Percentiles rank a stretch among this genome's conserved stretches.
phyloP scores from a whole-genome alignment of 2,113 vertebrate genomes.

The Lepidothrix coronata region DNA sequence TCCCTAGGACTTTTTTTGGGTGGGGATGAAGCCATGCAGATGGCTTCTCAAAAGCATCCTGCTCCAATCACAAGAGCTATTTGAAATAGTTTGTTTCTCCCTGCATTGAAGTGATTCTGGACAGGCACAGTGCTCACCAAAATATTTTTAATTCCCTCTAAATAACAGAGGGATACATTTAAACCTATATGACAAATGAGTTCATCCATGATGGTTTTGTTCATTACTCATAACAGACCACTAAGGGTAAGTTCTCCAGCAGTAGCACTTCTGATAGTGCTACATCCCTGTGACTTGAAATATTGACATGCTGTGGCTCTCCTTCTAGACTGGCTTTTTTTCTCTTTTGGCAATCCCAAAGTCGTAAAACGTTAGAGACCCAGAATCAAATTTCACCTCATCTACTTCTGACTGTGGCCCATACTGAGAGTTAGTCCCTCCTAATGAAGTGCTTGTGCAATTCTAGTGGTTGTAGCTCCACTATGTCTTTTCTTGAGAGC shows the following conservation, averaged over 20 bases:
- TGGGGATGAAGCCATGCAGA: not conserved
- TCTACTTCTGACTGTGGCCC: not conserved
- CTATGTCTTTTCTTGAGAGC: not conserved
- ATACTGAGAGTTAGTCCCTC: not conserved
- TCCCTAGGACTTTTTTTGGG: fast-evolving
- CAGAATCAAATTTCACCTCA: not conserved
- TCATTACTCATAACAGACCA: not conserved
- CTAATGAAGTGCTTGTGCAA: not conserved
- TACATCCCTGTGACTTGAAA: not conserved
- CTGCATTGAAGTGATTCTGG: not conserved
- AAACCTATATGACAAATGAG: not conserved
- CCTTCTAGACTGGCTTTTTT: not conserved
- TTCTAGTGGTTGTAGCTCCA: not conserved
- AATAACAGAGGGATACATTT: not conserved
- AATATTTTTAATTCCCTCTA: not conserved
- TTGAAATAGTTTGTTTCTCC: not conserved
- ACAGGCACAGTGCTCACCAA: not conserved
- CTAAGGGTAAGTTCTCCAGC: not conserved
- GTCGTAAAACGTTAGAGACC: not conserved
- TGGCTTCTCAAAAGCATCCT: not conserved
- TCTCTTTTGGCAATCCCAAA: not conserved
- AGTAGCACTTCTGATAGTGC: not conserved
- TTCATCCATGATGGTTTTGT: not conserved
- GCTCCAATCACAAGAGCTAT: not conserved
- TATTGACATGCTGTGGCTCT: not conserved